These are phyloP conservation scores for Onychostoma macrolepis DNA, from an alignment of 2,113 vertebrate species.

Conservation along the genomic window DNA sequence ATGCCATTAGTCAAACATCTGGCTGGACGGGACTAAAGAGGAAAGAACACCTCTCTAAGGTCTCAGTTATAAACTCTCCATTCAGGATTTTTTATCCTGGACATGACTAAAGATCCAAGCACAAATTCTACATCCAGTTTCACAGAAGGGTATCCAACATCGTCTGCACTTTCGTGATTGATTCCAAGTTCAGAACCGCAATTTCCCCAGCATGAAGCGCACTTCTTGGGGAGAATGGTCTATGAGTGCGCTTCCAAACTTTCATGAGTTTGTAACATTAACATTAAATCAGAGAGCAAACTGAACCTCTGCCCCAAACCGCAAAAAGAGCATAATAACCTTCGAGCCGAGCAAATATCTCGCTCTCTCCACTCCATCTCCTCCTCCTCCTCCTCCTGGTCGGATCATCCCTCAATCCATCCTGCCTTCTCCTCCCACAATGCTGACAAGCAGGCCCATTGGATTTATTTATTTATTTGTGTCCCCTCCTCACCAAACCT, in stretches of 20 bases:
- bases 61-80: constrained; percentile 27
- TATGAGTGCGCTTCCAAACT: neutral
- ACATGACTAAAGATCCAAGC: neutral
- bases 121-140: constrained; percentile 5
- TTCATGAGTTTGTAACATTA: constrained; percentile 23
- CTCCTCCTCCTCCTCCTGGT: constrained; percentile 33
- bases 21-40: neutral
- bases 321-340: constrained; percentile 14
- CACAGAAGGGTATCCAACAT: neutral
- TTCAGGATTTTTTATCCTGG: neutral
- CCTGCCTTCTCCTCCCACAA: constrained; percentile 9
- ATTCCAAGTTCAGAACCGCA: constrained; percentile 19
- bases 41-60: neutral
- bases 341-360: neutral
- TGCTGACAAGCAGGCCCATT: constrained; percentile 33
- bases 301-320: constrained; percentile 16
- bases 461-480: constrained; percentile 67
- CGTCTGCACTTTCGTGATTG: neutral
- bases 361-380: constrained; percentile 1
- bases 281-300: constrained; percentile 21
- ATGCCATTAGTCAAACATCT: neutral
- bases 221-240: constrained; percentile 14
- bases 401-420: constrained; percentile 26
- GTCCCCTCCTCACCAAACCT: constrained; percentile 46
- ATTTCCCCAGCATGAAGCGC: neutral